Evolutionary conservation across 2,797 vertebrate species (phyloP).

Genomic region (Oceanodroma leucorhoa): DNA sequence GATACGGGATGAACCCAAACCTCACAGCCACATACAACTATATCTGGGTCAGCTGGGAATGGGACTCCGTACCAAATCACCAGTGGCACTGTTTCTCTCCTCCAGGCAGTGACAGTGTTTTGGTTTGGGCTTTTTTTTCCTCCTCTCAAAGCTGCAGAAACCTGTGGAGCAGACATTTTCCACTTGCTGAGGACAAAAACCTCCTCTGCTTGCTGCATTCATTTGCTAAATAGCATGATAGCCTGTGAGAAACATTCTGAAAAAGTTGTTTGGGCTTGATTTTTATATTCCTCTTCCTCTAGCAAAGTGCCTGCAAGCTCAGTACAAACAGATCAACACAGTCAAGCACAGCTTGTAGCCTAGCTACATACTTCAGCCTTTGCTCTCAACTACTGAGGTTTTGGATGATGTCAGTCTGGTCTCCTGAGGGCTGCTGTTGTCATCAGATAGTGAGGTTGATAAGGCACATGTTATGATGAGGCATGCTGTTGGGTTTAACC

Average conservation of each 20-base stretch:
- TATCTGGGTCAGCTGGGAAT: not conserved
- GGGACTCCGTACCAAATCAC: not conserved
- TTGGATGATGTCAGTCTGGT: conserved; percentile 55
- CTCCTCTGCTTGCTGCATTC: not conserved
- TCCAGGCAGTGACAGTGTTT: not conserved
- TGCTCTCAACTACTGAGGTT: conserved; percentile 42
- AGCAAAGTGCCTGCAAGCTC: not conserved
- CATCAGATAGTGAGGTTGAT: conserved; percentile 59
- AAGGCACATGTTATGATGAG: conserved; percentile 44
- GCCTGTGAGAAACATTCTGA: not conserved
- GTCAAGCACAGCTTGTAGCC: conserved; percentile 1
- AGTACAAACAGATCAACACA: not conserved
- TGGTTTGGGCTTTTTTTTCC: not conserved
- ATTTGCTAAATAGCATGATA: not conserved
- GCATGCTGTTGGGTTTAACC: conserved; percentile 41
- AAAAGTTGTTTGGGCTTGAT: not conserved
- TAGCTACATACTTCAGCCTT: conserved; percentile 4
- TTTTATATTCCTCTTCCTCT: conserved; percentile 2
- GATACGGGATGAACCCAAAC: not conserved
- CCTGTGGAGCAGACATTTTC: not conserved
- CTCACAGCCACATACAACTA: not conserved
- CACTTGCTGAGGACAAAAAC: not conserved
- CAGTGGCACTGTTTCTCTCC: not conserved
- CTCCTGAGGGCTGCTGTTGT: conserved; percentile 57
- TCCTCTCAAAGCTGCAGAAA: not conserved